Evolutionary conservation across 2,888 invertebrate genomes (phyloP).

Genomic region (Cataglyphis rosenhaueri): DNA sequence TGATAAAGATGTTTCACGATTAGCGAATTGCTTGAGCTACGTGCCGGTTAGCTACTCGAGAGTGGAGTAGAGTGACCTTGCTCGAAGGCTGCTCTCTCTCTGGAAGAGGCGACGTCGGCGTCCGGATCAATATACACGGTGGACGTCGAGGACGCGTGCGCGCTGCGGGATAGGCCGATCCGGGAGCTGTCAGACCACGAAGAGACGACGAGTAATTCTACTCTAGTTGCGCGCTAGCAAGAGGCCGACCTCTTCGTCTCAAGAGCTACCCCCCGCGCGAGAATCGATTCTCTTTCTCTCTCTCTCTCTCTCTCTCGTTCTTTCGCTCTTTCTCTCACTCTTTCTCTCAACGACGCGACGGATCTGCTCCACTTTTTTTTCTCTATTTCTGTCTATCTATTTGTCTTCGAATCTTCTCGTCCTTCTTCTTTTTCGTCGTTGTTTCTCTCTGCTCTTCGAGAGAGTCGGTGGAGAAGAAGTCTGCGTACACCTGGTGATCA

Average conservation of each 20-base stretch:
- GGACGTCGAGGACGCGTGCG: constrained; percentile 60
- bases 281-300: constrained; percentile 43
- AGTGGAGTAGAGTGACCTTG: constrained; percentile 64
- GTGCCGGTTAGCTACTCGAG: constrained; percentile 6
- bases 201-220: constrained; percentile 65
- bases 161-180: constrained; percentile 68
- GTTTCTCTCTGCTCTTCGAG: constrained; percentile 44
- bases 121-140: constrained; percentile 72
- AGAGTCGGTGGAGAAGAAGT: constrained; percentile 53
- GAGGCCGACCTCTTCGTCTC: constrained; percentile 41
- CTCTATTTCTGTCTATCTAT: constrained; percentile 21
- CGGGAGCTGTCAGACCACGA: constrained; percentile 62
- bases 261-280: constrained; percentile 35
- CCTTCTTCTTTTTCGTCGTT: constrained; percentile 4
- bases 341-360: constrained; percentile 18
- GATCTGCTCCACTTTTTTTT: constrained; percentile 44
- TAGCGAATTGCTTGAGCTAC: neutral
- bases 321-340: neutral
- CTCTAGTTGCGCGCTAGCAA: constrained; percentile 68
- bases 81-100: constrained; percentile 49
- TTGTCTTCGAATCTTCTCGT: constrained; percentile 13
- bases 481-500: constrained; percentile 44
- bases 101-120: constrained; percentile 33
- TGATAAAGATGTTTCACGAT: neutral
- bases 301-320: neutral